Base-by-base conservation (phyloP, 2,888 invertebrate species). In the Eucera pruinosa region DNA sequence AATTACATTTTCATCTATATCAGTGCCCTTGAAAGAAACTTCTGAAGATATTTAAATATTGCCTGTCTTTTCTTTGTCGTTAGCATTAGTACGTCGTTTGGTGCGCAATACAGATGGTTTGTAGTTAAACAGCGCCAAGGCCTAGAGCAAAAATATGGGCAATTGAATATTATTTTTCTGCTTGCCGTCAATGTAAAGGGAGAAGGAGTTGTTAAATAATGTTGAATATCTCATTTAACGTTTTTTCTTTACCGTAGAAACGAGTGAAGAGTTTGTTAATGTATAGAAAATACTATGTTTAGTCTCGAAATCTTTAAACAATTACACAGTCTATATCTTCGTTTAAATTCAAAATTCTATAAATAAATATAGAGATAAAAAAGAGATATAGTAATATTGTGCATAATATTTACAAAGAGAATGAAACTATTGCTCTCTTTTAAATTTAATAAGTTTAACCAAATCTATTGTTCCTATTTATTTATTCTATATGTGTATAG, bases 401-500 rank as follows among this genome's bases (percentile, higher is more conserved):
- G 52, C 41, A 36, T 61, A 57, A 62, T 41, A 52, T 71, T 50
- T 54, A 33, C 55, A 20, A 64, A 65, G 50, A n/a, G 20, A 43
- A 71, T 52, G 7, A 36, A 52, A 67, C 41, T 67, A 67, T 62
- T 60, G 55, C 50, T 76, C 70, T 66, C 66, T 60, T 72, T 75
- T 62, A 66, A 75, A 50, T 68, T 66, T 39, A 68, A 47, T 57
- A 43, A 48, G 72, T 78, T 72, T 65, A 61, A 71, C 65, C 50
- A 77, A 71, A 61, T 68, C 68, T 72, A 62, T 82, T 65, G 77
- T 77, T 82, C 65, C 74, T 84, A 82, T 54, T 84, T 72, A 74
- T 76, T 84, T 78, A 84, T 83, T 71, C 52, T 69, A 61, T 58
- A 55, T 66, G 52, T 57, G 20, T 67, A 65, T 78, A 72, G 57